phyloP scores from a whole-genome alignment of 2,797 vertebrate species.

The Acanthiza pusilla region DNA sequence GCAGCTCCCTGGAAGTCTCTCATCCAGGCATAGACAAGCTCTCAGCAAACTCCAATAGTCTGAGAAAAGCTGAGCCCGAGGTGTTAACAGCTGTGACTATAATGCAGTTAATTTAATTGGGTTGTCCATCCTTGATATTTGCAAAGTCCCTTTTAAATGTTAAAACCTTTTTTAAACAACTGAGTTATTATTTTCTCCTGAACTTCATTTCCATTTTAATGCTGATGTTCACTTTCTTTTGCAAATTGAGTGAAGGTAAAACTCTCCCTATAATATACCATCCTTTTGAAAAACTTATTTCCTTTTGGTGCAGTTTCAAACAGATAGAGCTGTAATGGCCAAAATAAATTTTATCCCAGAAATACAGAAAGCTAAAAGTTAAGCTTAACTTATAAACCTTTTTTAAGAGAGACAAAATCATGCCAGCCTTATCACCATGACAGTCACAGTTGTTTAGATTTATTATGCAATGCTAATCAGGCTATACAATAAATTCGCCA shows the following conservation, averaged over 20 bases:
- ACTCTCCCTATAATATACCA: conserved; percentile 10
- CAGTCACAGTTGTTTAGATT: conserved; percentile 76
- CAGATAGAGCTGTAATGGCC: conserved; percentile 43
- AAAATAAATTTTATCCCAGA: conserved; percentile 65
- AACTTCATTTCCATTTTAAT: conserved; percentile 54
- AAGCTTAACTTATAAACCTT: conserved; percentile 67
- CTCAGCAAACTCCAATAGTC: neutral
- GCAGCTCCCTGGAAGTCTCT: neutral
- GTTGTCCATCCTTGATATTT: conserved; percentile 43
- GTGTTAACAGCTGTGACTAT: neutral
- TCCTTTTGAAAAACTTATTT: conserved; percentile 34
- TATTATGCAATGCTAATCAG: conserved; percentile 77
- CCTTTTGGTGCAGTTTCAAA: conserved; percentile 50
- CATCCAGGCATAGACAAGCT: neutral
- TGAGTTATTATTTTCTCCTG: conserved; percentile 40
- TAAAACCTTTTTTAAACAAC: conserved; percentile 18
- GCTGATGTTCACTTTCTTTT: conserved; percentile 45
- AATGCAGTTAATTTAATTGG: conserved; percentile 54
- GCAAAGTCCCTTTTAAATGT: conserved; percentile 23
- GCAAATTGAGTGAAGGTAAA: conserved; percentile 44
- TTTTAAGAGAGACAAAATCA: conserved; percentile 67
- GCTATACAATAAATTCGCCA: conserved; percentile 75
- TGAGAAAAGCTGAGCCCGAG: neutral
- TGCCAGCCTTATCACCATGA: conserved; percentile 64
- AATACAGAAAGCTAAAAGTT: conserved; percentile 54